Percentiles rank a stretch among this genome's conserved stretches.
Conservation (phyloP, 2,888 invertebrate genomes). For the Hypolimnas misippus region DNA sequence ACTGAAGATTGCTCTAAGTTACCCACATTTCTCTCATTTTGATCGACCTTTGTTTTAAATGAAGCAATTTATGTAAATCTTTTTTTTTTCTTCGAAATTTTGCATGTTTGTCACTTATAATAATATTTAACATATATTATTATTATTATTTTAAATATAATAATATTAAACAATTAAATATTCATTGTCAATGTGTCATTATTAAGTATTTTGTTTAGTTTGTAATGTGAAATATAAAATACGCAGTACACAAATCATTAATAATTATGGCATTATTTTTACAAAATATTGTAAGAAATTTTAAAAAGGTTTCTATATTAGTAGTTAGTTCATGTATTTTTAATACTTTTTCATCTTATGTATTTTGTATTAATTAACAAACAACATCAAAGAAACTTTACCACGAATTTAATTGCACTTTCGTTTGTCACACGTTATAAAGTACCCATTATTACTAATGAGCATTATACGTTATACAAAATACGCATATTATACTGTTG, state of each 20-base stretch:
- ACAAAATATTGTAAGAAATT: no score
- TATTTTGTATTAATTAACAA: neutral
- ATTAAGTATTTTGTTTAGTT: no score
- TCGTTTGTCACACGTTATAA: neutral
- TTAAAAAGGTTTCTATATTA: no score
- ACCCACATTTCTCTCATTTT: conserved; percentile 34
- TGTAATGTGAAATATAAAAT: no score
- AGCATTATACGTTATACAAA: neutral
- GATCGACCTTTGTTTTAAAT: conserved; percentile 23
- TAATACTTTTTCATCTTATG: neutral
- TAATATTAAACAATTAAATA: no score
- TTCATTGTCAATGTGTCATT: no score
- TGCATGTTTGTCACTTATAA: neutral
- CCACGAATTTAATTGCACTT: neutral
- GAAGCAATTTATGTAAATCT: neutral
- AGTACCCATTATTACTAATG: neutral
- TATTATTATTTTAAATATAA: no score
- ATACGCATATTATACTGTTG: neutral
- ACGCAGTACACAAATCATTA: no score
- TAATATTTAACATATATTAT: no score
- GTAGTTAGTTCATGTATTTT: no score
- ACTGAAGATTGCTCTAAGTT: conserved; percentile 32
- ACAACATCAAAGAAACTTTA: neutral
- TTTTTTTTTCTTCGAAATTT: neutral
- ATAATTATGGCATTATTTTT: no score